Percentiles rank a stretch among this genome's conserved stretches.
Evolutionary conservation across 2,888 invertebrate genomes (phyloP).

Genomic region (Sturmia bella): DNA sequence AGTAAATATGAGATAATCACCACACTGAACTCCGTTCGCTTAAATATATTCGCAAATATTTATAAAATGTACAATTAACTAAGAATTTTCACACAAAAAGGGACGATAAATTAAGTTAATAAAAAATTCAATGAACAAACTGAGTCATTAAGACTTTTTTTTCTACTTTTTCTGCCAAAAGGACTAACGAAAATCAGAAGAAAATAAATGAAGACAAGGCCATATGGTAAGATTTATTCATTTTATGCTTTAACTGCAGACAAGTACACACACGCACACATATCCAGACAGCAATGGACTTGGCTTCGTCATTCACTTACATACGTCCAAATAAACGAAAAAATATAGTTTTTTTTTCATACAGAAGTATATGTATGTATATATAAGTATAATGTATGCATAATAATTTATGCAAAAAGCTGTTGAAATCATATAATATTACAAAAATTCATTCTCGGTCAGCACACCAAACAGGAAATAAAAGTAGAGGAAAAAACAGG

Average conservation of each 20-base stretch:
- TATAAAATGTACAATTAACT: background rate
- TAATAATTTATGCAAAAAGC: constrained; percentile 9
- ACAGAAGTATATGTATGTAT: background rate
- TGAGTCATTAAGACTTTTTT: background rate
- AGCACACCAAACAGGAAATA: background rate
- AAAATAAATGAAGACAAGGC: background rate
- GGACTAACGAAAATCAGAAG: background rate
- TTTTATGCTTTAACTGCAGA: background rate
- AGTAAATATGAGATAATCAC: no score
- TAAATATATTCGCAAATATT: background rate
- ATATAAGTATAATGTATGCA: background rate
- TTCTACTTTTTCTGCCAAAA: background rate
- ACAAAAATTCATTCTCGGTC: background rate
- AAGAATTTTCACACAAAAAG: background rate
- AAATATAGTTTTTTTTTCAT: background rate
- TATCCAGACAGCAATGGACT: constrained; percentile 1
- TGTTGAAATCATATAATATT: constrained; percentile 6
- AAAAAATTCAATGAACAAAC: constrained; percentile 12
- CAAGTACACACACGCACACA: no score
- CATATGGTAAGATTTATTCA: constrained; percentile 6
- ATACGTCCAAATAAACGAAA: background rate
- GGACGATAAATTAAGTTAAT: background rate
- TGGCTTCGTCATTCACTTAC: background rate
- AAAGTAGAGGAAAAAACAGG: background rate
- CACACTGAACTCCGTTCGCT: background rate